Evolutionary conservation across 2,888 invertebrate species (phyloP).

Genomic region (Cephus rjabovi): DNA sequence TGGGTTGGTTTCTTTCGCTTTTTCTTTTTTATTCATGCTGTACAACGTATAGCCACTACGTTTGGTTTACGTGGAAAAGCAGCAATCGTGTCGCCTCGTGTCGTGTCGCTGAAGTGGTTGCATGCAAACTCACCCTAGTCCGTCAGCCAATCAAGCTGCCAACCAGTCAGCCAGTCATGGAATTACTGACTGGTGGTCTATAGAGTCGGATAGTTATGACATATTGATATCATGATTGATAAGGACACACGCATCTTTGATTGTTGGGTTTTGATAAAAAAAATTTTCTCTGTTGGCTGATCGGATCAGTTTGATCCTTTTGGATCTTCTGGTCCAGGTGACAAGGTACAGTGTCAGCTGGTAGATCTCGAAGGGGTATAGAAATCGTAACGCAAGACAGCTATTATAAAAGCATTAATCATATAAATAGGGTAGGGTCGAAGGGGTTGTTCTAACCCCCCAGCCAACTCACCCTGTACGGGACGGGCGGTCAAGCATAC

Average conservation of each 20-base stretch:
- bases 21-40: neutral
- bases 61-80: neutral
- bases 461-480: neutral
- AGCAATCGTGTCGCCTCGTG: conserved; percentile 34
- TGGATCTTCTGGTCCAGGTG: neutral
- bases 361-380: neutral
- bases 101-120: conserved; percentile 58
- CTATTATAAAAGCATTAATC: conserved; percentile 58
- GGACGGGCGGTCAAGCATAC: conserved; percentile 44
- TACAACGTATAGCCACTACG: neutral
- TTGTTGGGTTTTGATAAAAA: neutral
- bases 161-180: conserved; percentile 24
- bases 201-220: neutral
- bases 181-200: conserved; percentile 58
- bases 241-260: neutral
- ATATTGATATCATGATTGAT: neutral
- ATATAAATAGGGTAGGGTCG: conserved; percentile 42
- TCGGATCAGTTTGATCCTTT: neutral
- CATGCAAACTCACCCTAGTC: conserved; percentile 41
- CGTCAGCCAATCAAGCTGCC: neutral
- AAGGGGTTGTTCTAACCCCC: neutral
- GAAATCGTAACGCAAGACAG: conserved; percentile 13
- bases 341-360: neutral
- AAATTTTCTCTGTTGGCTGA: neutral
- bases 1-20: neutral